These are phyloP conservation scores for Periphyllus acericola DNA, from an alignment of 2,888 invertebrate species.

Conservation along the genomic window DNA sequence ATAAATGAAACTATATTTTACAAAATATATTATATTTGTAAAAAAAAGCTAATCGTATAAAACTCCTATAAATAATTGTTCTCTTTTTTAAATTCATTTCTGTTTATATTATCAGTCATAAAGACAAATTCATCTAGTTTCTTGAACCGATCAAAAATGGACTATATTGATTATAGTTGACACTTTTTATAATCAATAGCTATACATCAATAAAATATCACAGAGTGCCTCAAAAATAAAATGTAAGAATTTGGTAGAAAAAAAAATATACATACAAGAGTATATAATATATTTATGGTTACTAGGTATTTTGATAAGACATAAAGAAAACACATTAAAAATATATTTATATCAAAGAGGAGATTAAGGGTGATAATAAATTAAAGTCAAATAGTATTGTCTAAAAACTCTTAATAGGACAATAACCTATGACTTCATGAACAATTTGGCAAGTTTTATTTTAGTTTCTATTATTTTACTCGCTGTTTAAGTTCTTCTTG, in stretches of 20 bases:
- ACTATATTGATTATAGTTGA: background rate
- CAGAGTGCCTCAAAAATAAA: conserved; percentile 37
- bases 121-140: conserved; percentile 13
- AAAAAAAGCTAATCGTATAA: background rate
- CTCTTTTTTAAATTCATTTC: background rate
- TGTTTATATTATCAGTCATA: conserved; percentile 13
- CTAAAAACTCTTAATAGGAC: conserved; percentile 14
- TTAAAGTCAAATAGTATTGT: conserved; percentile 21
- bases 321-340: background rate
- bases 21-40: background rate
- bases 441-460: conserved; percentile 25
- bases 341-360: conserved; percentile 33
- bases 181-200: background rate
- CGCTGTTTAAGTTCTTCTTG: conserved; percentile 46
- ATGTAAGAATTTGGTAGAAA: conserved; percentile 16
- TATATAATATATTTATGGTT: background rate
- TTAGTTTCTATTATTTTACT: background rate
- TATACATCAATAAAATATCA: conserved; percentile 50
- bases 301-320: background rate
- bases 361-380: background rate
- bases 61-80: background rate
- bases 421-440: background rate
- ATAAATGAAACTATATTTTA: background rate
- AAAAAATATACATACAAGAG: background rate
- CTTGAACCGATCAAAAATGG: background rate